Base-by-base conservation (phyloP, 2,113 vertebrate species). In the Cyprinus carpio region DNA sequence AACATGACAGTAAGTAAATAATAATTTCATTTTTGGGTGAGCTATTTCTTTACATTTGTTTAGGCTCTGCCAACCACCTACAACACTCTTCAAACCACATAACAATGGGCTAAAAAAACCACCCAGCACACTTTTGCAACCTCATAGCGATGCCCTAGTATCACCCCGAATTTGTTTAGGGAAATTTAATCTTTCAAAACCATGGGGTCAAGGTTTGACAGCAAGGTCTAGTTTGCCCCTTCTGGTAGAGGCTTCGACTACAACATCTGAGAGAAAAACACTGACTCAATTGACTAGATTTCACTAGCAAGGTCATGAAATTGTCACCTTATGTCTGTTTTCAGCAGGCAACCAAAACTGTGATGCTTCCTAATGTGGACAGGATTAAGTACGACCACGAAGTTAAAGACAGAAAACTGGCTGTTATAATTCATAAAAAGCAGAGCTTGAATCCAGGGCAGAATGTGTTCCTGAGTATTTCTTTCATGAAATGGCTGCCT, bases 391-490 rank as follows among this genome's bases (percentile, higher is more conserved):
- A 31, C 9, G 16, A 84, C 58, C 16, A 4, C 4, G 3, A 29
- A 20, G 37, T 76, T 69, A 76, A 31, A 43, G 77, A 83, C 84
- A 88, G 80, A 81, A 83, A 49, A 65, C 58, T 80, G 84, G 37
- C 80, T 64, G 82, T 58, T 72, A 18, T 12, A 54, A 56, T n/a
- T 34, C 20, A 51, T 76, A 76, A 56, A 60, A 83, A 79, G n/a
- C 40, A 65, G 10, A 46, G 54, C 79, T 60, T 69, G 60, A 37
- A n/a, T 54, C 77, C 87, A 82, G 67, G 10, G 60, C 79, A 80
- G 75, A 83, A n/a, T 56, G 64, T 81, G 56, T 82, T 56, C 90
- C 76, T 71, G 87, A 81, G 65, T 74, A 69, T 80, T 81, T 89
- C 27, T 72, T 77, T 77, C 54, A 79, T 78, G 27, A 86, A 77